phyloP scores from a whole-genome alignment of 2,797 vertebrate genomes.

The Myotis findleyi region DNA sequence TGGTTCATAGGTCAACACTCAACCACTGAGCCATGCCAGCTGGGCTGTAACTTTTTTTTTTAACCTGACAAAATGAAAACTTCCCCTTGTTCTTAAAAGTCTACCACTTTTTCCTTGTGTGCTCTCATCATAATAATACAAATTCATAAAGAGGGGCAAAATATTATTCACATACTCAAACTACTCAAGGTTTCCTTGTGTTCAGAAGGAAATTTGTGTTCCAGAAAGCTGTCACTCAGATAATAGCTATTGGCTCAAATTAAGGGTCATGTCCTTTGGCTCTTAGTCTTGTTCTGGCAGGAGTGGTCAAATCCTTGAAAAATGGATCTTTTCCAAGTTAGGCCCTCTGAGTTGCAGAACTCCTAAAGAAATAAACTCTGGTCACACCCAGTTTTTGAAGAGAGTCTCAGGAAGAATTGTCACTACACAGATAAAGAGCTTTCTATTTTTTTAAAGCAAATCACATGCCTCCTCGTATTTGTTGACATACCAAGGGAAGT shows the following conservation, averaged over 20 bases:
- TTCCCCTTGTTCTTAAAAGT: neutral
- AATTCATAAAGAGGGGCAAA: neutral
- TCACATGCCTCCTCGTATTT: constrained; percentile 32
- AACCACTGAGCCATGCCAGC: too few species aligned
- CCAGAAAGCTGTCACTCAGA: constrained; percentile 25
- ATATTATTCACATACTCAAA: neutral
- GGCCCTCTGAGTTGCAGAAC: constrained; percentile 22
- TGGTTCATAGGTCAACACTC: too few species aligned
- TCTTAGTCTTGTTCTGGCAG: neutral
- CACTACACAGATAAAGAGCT: constrained; percentile 35
- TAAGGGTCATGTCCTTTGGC: constrained; percentile 48
- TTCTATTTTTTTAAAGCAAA: constrained; percentile 47
- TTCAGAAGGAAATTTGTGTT: constrained; percentile 55
- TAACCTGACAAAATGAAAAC: constrained; percentile 33
- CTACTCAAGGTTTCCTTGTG: constrained; percentile 10
- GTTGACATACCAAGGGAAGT: constrained; percentile 26
- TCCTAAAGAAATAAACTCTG: constrained; percentile 59
- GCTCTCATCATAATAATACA: constrained; percentile 17
- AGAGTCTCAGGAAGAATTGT: constrained; percentile 57
- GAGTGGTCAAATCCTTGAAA: constrained; percentile 50
- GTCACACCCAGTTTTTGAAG: constrained; percentile 51
- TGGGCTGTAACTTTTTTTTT: neutral
- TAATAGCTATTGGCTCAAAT: constrained; percentile 43
- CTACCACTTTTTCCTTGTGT: neutral
- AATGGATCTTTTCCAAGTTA: constrained; percentile 66